Base-by-base conservation (phyloP, 2,888 invertebrate species). In the Hemistola chrysoprasaria region DNA sequence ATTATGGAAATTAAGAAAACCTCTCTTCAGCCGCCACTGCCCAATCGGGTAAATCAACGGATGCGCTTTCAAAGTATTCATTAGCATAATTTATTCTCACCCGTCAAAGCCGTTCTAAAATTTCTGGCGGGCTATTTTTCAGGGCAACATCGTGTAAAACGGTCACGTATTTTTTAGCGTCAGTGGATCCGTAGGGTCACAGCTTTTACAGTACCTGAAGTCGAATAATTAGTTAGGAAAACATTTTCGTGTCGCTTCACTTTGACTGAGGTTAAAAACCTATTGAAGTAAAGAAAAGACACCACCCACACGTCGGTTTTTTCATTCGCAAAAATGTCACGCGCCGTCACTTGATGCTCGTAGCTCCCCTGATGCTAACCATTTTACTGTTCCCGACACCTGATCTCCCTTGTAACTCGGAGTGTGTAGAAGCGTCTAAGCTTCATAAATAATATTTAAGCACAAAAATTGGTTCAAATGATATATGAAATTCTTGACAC, bases 41-140 rank as follows among this genome's bases (percentile, higher is more conserved):
- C 69, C 75, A 72, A 82, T 82, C 78, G 77, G 61, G 53, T 58
- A 72, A 75, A 84, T 81, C 78, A 76, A 74, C 76, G 71, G 78
- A 83, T 83, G 84, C 83, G 80, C 85, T 82, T 80, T 71, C 73
- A 77, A 83, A 84, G 72, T 74, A 71, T 79, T 84, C 83, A 84
- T 87, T 88, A 85, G 55, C 85, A 86, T 87, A 87, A 88, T 85
- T 84, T 87, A 87, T 86, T 81, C 84, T 75, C 59, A 64, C 68
- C 83, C 82, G 85, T 86, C 87, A 86, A 83, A 79, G 56, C 76
- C 75, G 80, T 72, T 71, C 79, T 81, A 78, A 84, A 85, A 86
- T 83, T 84, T 81, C 80, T 78, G 78, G 80, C 72, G 69, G 77
- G 77, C 69, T 72, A 78, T 78, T 78, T 84, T 85, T 83, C 76